Percentiles rank a stretch among this genome's conserved stretches.
phyloP scores from a whole-genome alignment of 2,888 invertebrate genomes.

The Micoletzkya japonica region DNA sequence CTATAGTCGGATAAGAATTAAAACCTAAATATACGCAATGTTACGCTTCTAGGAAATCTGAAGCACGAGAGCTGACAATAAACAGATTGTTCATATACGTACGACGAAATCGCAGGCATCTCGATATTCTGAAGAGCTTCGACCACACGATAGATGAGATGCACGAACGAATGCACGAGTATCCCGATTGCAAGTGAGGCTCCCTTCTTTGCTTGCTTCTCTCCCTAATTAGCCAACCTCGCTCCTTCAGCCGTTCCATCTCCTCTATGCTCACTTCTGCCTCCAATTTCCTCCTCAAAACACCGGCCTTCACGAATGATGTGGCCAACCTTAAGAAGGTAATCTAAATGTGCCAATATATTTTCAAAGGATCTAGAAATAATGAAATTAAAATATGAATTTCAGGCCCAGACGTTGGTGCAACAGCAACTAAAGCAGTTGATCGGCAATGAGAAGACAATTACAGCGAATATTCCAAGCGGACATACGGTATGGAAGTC shows the following conservation, averaged over 20 bases:
- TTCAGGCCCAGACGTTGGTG: conserved; percentile 16
- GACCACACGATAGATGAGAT: conserved; percentile 16
- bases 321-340: conserved; percentile 14
- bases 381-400: background rate
- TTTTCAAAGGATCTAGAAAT: background rate
- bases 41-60: background rate
- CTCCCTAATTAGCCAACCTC: background rate
- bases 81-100: no score
- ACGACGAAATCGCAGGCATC: background rate
- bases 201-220: no score
- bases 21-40: background rate
- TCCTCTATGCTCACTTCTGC: conserved; percentile 17
- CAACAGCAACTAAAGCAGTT: conserved; percentile 14
- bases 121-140: conserved; percentile 18
- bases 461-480: background rate
- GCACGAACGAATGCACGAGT: conserved; percentile 28
- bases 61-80: background rate
- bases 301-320: conserved; percentile 7
- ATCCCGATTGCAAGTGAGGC: conserved; percentile 16
- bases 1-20: no score
- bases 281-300: conserved; percentile 17
- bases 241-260: background rate
- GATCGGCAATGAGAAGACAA: conserved; percentile 13
- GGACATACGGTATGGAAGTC: conserved; percentile 1
- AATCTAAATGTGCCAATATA: background rate